These are phyloP conservation scores for Drosophila equinoxialis DNA, from an alignment of 1,140 invertebrate species.

Conservation along the genomic window DNA sequence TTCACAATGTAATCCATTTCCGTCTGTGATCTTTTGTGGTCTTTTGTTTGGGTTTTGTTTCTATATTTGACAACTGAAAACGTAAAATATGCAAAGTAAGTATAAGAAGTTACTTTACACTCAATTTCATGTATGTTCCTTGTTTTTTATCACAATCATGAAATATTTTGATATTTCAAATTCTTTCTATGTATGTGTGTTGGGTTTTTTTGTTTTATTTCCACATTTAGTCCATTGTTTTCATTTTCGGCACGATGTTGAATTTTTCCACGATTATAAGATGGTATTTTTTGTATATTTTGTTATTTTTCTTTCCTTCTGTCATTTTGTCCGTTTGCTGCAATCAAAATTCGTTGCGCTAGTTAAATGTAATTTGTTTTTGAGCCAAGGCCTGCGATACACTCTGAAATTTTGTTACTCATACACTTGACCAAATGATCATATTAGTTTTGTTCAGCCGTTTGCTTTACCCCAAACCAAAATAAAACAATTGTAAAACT, in stretches of 20 bases:
- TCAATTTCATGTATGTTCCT: neutral
- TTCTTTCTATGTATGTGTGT: slow-evolving; percentile 28
- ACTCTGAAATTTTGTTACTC: neutral
- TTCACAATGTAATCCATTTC: slow-evolving; percentile 82
- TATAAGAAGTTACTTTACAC: slow-evolving; percentile 1
- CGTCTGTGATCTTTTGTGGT: slow-evolving; percentile 29
- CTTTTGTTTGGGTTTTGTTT: slow-evolving; percentile 15
- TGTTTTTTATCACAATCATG: slow-evolving; percentile 39
- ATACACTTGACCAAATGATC: neutral
- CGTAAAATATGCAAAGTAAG: slow-evolving; percentile 48
- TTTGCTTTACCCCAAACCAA: neutral
- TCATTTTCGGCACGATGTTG: slow-evolving; percentile 35
- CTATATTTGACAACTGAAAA: slow-evolving; percentile 41
- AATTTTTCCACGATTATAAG: slow-evolving; percentile 40
- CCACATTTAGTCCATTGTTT: slow-evolving; percentile 34
- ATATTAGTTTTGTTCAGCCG: neutral
- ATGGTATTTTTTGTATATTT: neutral
- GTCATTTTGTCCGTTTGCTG: slow-evolving; percentile 2
- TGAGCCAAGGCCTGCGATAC: slow-evolving; percentile 38
- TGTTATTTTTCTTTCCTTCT: neutral
- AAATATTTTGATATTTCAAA: slow-evolving; percentile 19
- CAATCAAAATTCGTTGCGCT: slow-evolving; percentile 16
- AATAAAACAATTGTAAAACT: too few relatives aligned
- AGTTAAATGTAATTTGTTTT: slow-evolving; percentile 18
- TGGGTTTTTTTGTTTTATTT: slow-evolving; percentile 13